Evolutionary conservation across 2,888 invertebrate species (phyloP), one percentile per base, ranked within the genome.

Genomic region (Agrotis puta): DNA sequence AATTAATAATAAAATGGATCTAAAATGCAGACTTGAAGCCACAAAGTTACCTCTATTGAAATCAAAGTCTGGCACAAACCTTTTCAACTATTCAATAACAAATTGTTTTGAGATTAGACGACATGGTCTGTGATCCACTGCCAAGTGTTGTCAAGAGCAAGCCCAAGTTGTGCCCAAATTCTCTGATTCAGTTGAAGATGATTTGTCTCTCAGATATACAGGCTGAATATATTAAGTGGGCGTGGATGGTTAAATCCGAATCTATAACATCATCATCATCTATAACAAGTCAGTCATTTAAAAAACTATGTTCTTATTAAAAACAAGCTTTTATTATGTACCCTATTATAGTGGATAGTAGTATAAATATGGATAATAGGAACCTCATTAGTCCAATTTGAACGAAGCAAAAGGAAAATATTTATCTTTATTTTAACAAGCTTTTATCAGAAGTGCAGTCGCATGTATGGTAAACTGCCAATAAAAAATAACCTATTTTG

Each of bases 51-150:
- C 58, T 16, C 53, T 70, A 73, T 64, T 58, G 18, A 73, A 75
- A 71, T 70, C 57, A 74, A 70, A 77, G 66, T 57, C 64, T 56
- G 54, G 20, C 57, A 9, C n/a, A 77, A 33, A 71, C 72, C 73
- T 74, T 80, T 80, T 77, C 61, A 84, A 79, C 70, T 77, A 76
- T 79, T 86, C 85, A 84, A 86, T 81, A 82, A 75, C 85, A 85
- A 84, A 85, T 79, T 84, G 86, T 85, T 85, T 77, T 69, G 79
- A 80, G 70, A 74, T 84, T 20, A 47, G 64, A 39, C n/a, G 58
- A 57, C 58, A 68, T 61, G 57, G 73, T 73, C 64, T 59, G 47
- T 71, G 67, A 84, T 81, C 84, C 72, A 82, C 73, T 61, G 50
- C 33, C 51, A 43, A 76, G 67, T 66, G 58, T 82, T 85, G 74